Evolutionary conservation across 2,113 vertebrate species (phyloP).

Genomic region (Hippotragus niger): DNA sequence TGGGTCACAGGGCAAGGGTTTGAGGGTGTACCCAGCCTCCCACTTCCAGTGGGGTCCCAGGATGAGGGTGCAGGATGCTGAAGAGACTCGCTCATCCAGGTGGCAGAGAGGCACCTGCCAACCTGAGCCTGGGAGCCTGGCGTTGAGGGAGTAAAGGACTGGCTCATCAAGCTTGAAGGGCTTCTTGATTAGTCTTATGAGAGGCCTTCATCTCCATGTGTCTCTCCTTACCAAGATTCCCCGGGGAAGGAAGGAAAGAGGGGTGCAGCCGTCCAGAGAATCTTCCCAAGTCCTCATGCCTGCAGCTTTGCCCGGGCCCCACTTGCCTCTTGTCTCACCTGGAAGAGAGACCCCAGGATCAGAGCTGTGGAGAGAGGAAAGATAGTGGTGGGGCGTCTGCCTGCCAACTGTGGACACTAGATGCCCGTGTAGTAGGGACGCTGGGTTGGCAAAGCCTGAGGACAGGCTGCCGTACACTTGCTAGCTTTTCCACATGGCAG

Average conservation of each 20-base stretch:
- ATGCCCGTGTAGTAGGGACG: not conserved
- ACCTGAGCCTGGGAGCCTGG: not conserved
- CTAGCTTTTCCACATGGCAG: not conserved
- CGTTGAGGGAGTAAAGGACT: not conserved
- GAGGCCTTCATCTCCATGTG: not conserved
- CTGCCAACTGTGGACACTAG: not conserved
- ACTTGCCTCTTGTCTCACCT: not conserved
- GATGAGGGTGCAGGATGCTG: not conserved
- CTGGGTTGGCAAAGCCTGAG: not conserved
- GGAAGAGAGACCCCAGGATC: not conserved
- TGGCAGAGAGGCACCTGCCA: not conserved
- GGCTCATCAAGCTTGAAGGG: not conserved
- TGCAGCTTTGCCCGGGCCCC: not conserved
- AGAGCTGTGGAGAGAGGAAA: not conserved
- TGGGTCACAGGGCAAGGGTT: not conserved
- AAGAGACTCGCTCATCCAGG: not conserved
- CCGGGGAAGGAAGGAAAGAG: not conserved
- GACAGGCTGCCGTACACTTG: not conserved
- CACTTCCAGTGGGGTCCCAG: not conserved
- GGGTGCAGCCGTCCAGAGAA: not conserved
- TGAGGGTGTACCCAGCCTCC: not conserved
- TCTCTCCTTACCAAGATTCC: not conserved
- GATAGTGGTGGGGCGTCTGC: not conserved
- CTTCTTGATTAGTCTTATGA: slow-evolving; percentile 22
- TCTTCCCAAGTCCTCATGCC: not conserved